These are phyloP conservation scores for Ornithoptera alexandrae DNA, from an alignment of 2,888 invertebrate species.

Conservation along the genomic window DNA sequence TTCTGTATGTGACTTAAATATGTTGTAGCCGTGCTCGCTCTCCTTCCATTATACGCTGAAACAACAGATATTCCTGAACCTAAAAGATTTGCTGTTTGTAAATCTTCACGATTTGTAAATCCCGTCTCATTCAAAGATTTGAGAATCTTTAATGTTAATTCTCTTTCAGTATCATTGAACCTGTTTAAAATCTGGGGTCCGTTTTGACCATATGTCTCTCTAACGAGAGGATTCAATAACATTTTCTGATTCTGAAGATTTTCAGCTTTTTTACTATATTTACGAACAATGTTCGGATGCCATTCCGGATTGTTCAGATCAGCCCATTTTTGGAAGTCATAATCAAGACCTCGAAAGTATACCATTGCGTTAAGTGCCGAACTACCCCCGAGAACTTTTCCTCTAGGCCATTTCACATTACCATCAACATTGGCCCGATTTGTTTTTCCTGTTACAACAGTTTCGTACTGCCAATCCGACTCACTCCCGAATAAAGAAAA, in stretches of 20 bases:
- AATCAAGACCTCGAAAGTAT: constrained; percentile 72
- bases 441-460: constrained; percentile 86
- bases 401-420: constrained; percentile 76
- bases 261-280: constrained; percentile 22
- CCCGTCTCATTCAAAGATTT: constrained; percentile 48
- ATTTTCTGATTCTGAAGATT: constrained; percentile 55
- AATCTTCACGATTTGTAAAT: constrained; percentile 42
- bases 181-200: constrained; percentile 70
- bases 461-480: constrained; percentile 88
- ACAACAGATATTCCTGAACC: constrained; percentile 71
- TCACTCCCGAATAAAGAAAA: constrained; percentile 46
- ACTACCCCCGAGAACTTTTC: constrained; percentile 81
- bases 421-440: constrained; percentile 82
- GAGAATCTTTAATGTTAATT: constrained; percentile 48
- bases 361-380: constrained; percentile 79
- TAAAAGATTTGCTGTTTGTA: constrained; percentile 62
- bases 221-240: constrained; percentile 39
- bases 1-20: constrained; percentile 56
- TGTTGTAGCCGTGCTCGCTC: constrained; percentile 70
- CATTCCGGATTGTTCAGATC: constrained; percentile 76
- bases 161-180: constrained; percentile 62
- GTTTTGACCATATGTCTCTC: constrained; percentile 55
- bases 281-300: constrained; percentile 60
- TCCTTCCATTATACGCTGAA: constrained; percentile 67
- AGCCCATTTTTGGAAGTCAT: constrained; percentile 78